Base-by-base conservation (phyloP, 1,140 invertebrate genomes). In the Diabrotica undecimpunctata region DNA sequence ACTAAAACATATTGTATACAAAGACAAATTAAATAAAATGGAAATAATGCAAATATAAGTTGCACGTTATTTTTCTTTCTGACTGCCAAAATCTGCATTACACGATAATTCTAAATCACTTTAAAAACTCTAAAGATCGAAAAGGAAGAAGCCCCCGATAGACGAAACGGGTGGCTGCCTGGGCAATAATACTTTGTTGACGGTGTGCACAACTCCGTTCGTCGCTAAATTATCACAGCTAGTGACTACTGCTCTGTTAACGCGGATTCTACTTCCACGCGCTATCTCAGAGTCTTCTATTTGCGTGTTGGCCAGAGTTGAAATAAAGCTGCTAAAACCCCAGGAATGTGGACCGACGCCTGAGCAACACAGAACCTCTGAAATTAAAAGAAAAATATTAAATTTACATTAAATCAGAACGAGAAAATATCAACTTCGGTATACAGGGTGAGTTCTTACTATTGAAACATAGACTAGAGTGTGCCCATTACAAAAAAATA, bases 291-390 rank as follows among this genome's bases (percentile, higher is more conserved):
- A n/a, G n/a, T n/a, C 70, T 76, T 81, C 73, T 57, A 82, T 60
- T 65, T 80, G 66, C 67, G 79, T 68, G 69, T 80, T 70, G 69
- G 75, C 74, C 12, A 84, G 63, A 10, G 80, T 82, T 58, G 83
- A 79, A 10, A 85, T 81, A 37, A 79, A 76, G 52, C 79, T 81
- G 46, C 81, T 82, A 69, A 85, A 82, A 35, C 83, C 81, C 81
- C 81, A 85, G 10, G 79, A 78, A 66, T 80, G 80, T 6, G 80
- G 79, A 54, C 82, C 81, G 51, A 86, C 81, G 41, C 84, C 85
- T 13, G 84, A 78, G 69, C 85, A 87, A 74, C 86, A 87, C n/a
- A 87, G 72, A 11, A 83, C 79, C 75, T 87, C 85, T 82, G 74
- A 7, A 74, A 75, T 50, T 13, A 62, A 25, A 25, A 25, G 25